These are phyloP conservation scores for Coregonus sp. DNA, from an alignment of 2,797 vertebrate species.

Conservation along the genomic window DNA sequence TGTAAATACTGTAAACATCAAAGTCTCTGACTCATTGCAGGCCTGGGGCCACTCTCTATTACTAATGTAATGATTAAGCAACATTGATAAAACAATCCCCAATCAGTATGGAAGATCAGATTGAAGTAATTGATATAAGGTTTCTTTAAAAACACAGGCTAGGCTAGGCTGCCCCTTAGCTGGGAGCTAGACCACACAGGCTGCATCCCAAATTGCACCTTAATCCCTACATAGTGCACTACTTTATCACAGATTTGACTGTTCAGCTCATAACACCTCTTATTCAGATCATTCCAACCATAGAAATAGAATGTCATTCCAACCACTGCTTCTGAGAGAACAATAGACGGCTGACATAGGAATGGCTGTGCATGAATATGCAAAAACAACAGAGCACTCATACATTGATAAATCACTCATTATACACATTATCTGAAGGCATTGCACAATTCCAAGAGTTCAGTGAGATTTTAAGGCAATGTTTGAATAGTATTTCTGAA, in stretches of 20 bases:
- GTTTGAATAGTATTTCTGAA: conserved; percentile 46
- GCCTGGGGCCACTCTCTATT: background rate
- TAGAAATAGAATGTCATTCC: too few relatives aligned
- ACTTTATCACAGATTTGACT: conserved; percentile 9
- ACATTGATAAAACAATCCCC: background rate
- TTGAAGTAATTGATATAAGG: background rate
- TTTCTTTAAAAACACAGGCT: conserved; percentile 13
- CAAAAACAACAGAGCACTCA: conserved; percentile 19
- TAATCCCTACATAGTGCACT: background rate
- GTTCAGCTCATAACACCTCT: conserved; percentile 1
- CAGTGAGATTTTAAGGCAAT: conserved; percentile 75
- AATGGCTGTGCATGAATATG: conserved; percentile 32
- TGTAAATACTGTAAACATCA: background rate
- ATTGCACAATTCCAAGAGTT: conserved; percentile 65
- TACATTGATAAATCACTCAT: conserved; percentile 25
- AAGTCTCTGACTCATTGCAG: background rate
- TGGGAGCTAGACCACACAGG: conserved; percentile 23
- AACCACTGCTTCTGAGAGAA: conserved; percentile 38
- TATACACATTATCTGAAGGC: conserved; percentile 60
- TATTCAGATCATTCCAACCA: conserved; percentile 36
- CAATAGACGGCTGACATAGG: conserved; percentile 43
- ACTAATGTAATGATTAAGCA: background rate
- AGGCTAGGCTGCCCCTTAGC: conserved; percentile 15
- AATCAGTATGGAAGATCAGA: background rate
- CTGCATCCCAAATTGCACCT: background rate